A percentile compares a stretch with the other conserved stretches of the same genome.
Conservation (phyloP, 1,140 invertebrate genomes). For the Sipha flava region DNA sequence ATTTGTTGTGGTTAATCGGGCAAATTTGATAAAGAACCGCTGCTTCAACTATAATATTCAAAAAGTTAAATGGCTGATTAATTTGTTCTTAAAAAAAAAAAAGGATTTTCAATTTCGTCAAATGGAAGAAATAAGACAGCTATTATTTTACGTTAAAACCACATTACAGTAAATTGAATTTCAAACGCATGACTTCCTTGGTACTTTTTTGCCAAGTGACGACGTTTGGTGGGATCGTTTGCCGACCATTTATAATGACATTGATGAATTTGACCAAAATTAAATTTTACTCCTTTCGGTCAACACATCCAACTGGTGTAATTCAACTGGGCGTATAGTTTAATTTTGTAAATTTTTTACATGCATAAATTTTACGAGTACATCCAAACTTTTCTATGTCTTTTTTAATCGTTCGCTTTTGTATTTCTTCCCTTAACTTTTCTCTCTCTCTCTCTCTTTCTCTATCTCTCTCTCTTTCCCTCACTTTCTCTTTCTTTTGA, state of each 20-base stretch:
- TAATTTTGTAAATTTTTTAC: not conserved
- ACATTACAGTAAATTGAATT: not conserved
- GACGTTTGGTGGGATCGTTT: not conserved
- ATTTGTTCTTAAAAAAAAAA: not conserved
- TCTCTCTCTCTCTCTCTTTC: no score
- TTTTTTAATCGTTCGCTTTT: not conserved
- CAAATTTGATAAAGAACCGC: no score
- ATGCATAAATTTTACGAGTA: not conserved
- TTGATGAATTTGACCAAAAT: not conserved
- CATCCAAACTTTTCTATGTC: not conserved
- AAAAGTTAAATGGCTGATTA: not conserved
- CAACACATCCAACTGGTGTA: not conserved
- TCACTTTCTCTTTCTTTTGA: no score
- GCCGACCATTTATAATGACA: not conserved
- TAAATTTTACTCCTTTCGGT: not conserved
- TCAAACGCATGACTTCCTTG: not conserved
- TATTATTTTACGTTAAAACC: not conserved
- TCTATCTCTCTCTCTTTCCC: no score
- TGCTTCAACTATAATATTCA: no score
- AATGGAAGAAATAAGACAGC: not conserved
- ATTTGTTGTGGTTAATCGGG: no score
- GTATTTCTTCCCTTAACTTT: not conserved
- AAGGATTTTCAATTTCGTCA: not conserved
- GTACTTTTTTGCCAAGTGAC: not conserved
- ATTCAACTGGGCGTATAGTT: not conserved